phyloP scores from a whole-genome alignment of 2,113 vertebrate species.

The Bos javanicus region DNA sequence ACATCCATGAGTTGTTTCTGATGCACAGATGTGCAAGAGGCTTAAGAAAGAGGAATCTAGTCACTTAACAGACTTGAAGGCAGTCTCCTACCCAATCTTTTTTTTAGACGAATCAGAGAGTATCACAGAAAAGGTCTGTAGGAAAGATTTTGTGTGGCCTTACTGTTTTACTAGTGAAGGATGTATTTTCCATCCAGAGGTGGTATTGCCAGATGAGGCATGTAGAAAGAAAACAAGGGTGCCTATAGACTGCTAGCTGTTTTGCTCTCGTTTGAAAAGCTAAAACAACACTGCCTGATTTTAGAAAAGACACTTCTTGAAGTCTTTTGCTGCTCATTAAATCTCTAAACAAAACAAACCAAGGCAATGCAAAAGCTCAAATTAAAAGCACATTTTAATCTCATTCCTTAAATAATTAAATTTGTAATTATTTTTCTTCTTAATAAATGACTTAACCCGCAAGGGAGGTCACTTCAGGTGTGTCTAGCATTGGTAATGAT shows the following conservation, averaged over 20 bases:
- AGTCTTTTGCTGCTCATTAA: constrained; percentile 7
- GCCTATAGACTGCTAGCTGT: not conserved
- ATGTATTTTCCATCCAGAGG: not conserved
- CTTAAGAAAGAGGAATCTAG: not conserved
- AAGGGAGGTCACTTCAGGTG: not conserved
- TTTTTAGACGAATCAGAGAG: not conserved
- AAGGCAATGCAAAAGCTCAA: not conserved
- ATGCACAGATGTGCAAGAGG: not conserved
- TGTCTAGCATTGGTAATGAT: not conserved
- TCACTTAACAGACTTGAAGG: not conserved
- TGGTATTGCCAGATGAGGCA: not conserved
- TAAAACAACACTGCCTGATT: not conserved
- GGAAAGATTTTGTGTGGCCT: not conserved
- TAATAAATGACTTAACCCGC: constrained; percentile 15
- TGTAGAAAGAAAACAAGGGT: not conserved
- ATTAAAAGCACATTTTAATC: constrained; percentile 33
- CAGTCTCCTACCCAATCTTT: not conserved
- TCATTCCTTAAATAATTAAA: constrained; percentile 44
- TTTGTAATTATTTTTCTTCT: constrained; percentile 33
- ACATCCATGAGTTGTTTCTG: not conserved
- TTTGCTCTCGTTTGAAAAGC: not conserved
- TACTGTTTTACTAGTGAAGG: not conserved
- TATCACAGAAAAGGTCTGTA: not conserved
- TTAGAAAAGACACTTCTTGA: not conserved
- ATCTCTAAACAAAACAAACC: constrained; percentile 16